Percentiles rank a stretch among this genome's conserved stretches.
These are phyloP conservation scores for Portunus trituberculatus DNA, from an alignment of 1,140 invertebrate species.

Conservation along the genomic window DNA sequence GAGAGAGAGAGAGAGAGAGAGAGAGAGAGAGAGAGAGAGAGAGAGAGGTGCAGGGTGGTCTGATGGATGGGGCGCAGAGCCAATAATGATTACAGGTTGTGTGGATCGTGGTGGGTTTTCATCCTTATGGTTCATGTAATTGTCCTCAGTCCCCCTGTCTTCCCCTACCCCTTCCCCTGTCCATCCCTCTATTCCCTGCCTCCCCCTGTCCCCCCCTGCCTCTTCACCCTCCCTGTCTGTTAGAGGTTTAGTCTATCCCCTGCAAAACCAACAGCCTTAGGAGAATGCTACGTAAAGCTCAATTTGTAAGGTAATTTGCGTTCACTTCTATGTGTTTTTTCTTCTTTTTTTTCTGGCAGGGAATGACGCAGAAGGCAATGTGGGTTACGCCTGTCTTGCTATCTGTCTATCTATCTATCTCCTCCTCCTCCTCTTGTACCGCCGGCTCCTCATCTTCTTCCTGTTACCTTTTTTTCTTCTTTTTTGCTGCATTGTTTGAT, in stretches of 20 bases:
- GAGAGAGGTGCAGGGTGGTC: slow-evolving; percentile 4
- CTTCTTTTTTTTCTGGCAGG: not conserved
- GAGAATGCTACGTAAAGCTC: not conserved
- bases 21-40: too few species aligned
- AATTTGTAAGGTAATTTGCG: not conserved
- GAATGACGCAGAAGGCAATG: not conserved
- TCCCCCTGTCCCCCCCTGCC: not conserved
- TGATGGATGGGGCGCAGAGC: not conserved
- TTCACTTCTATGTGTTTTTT: not conserved
- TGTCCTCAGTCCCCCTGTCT: not conserved
- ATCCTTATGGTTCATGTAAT: slow-evolving; percentile 14
- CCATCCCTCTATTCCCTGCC: not conserved
- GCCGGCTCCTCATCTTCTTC: not conserved
- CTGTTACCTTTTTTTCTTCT: not conserved
- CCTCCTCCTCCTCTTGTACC: not conserved
- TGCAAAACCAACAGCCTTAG: not conserved
- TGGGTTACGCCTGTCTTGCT: slow-evolving; percentile 5
- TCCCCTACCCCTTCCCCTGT: not conserved
- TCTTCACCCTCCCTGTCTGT: not conserved
- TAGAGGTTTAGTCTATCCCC: not conserved
- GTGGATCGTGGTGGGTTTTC: not conserved
- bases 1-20: too few species aligned
- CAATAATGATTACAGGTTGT: slow-evolving; percentile 13
- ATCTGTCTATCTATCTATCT: slow-evolving; percentile 22
- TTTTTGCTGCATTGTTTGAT: slow-evolving; percentile 13